Conservation (phyloP, 1,140 invertebrate species). For the Acromyrmex charruanus region DNA sequence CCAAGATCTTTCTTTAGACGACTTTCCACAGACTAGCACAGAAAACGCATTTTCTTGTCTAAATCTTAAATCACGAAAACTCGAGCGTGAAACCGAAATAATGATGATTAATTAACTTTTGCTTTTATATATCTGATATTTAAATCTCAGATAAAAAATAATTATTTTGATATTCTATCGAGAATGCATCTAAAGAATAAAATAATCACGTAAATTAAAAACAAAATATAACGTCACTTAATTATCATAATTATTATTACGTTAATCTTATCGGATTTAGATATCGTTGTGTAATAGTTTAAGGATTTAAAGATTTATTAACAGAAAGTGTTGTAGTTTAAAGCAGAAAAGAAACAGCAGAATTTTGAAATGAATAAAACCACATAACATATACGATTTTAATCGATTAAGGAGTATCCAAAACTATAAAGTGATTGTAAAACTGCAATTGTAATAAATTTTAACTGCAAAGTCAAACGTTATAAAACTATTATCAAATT, state of each 20-base stretch:
- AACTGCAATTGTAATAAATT: not conserved
- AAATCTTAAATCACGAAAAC: slow-evolving; percentile 54
- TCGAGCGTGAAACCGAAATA: slow-evolving; percentile 22
- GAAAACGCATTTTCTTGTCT: not conserved
- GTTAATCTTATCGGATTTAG: not conserved
- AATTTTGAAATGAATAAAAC: not conserved
- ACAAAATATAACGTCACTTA: slow-evolving; percentile 5
- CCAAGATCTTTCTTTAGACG: not conserved
- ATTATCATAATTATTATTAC: not conserved
- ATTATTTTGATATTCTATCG: slow-evolving; percentile 31
- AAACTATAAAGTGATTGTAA: not conserved
- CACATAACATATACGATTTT: not conserved
- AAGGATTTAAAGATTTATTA: slow-evolving; percentile 21
- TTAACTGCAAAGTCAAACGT: slow-evolving; percentile 3
- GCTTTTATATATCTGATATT: slow-evolving; percentile 33
- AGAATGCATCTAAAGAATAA: not conserved
- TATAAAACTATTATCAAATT: not conserved
- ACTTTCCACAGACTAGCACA: not conserved
- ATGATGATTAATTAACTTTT: slow-evolving; percentile 56
- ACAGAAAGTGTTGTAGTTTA: not conserved
- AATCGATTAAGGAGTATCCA: not conserved
- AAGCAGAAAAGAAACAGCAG: too few relatives aligned
- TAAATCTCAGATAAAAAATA: slow-evolving; percentile 48
- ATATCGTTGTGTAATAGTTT: not conserved
- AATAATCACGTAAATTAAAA: slow-evolving; percentile 12